phyloP scores from a whole-genome alignment of 2,888 invertebrate species.

The Thera obeliscata region DNA sequence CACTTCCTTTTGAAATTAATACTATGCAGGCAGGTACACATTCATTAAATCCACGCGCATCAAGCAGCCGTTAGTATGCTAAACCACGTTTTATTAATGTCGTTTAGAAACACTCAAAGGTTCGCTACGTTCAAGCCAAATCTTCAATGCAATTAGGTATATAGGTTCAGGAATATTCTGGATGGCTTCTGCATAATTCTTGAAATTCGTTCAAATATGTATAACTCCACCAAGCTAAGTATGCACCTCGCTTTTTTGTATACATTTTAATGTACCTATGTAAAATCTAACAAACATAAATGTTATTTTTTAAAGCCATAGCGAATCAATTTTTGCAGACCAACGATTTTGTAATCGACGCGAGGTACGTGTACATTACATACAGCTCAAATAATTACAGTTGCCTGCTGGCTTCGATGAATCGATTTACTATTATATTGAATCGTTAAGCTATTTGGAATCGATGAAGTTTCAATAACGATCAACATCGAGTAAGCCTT shows the following conservation, averaged over 20 bases:
- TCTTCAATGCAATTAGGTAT: neutral
- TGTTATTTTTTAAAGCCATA: too few relatives aligned
- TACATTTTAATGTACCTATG: too few relatives aligned
- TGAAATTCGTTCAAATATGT: slow-evolving; percentile 39
- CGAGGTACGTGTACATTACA: neutral
- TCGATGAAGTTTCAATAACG: slow-evolving; percentile 19
- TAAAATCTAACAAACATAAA: too few relatives aligned
- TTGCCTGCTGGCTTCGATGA: slow-evolving; percentile 27
- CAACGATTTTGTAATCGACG: too few relatives aligned
- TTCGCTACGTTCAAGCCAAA: neutral
- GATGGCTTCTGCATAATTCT: slow-evolving; percentile 24
- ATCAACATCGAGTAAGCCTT: neutral
- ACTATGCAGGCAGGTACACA: slow-evolving; percentile 18
- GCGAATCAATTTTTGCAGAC: too few relatives aligned
- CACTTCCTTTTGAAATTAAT: slow-evolving; percentile 41
- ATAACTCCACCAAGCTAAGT: too few relatives aligned
- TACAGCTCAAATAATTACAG: slow-evolving; percentile 36
- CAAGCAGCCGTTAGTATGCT: slow-evolving; percentile 13
- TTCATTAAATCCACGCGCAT: slow-evolving; percentile 16
- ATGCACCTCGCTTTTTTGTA: too few relatives aligned
- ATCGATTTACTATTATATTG: slow-evolving; percentile 22
- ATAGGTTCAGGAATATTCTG: neutral
- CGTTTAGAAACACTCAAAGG: slow-evolving; percentile 1
- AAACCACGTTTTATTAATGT: slow-evolving; percentile 7
- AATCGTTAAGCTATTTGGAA: slow-evolving; percentile 25